Evolutionary conservation across 2,888 invertebrate genomes (phyloP), one percentile per base, ranked within the genome.

Genomic region (Mystacides longicornis): DNA sequence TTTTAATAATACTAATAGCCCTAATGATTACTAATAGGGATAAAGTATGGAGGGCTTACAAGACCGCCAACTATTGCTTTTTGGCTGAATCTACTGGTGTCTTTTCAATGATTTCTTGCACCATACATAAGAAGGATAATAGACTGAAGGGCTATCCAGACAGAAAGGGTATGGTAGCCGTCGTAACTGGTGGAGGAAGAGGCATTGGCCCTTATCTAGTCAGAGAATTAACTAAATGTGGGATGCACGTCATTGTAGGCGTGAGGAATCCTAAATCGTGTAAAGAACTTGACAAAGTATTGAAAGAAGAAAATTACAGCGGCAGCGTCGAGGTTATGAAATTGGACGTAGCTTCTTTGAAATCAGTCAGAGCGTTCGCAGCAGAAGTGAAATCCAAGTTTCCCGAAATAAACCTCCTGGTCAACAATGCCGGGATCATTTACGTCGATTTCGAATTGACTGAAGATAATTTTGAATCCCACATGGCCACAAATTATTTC

Each of bases 341-440:
- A 64, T 71, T 95, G 47, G 91, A 96, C 68, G 81, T 93, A 52
- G 81, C 84, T 50, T 87, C 86, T 14, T 69, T 90, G 60, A 78
- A 81, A 54, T 93, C 93, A 1, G 86, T 94, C 0, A 81, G 79
- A 65, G 71, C 78, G 55, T 95, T 95, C 70, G 88, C 86, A 0
- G 71, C 79, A 27, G 74, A 75, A 56, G 80, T 94, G 14, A 75
- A 80, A 61, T 74, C 77, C 7, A 80, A 81, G 61, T 82, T 82
- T 67, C 69, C 79, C 0, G 78, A 83, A 67, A 79, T 93, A 52
- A 79, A 91, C 67, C 66, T 89, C 62, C 74, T 93, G 31, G 80
- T 93, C 1, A 93, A 93, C 70, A 93, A 92, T 72, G 93, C 95
- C 65, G 95, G 93, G 27, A 83, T 94, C 47, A 93, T 95, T 93